Conservation (phyloP, 2,113 vertebrate species). For the Glareola pratincola region DNA sequence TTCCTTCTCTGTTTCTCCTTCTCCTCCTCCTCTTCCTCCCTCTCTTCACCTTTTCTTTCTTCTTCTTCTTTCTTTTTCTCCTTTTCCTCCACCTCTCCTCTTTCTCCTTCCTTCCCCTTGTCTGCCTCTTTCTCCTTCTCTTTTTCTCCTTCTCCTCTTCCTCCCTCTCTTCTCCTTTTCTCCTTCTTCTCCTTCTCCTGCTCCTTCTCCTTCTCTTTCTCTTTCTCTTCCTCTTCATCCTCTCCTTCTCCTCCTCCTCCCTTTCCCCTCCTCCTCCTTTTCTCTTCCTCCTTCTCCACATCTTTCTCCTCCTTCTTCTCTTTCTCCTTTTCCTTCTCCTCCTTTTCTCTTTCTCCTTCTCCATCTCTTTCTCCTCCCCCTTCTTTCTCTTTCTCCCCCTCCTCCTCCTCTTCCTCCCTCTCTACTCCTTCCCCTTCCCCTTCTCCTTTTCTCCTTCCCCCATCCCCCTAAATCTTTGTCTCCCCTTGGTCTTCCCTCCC, state of each 20-base stretch:
- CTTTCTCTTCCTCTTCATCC: not conserved
- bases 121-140: too few species aligned
- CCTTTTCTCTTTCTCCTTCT: not conserved
- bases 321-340: not conserved
- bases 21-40: accelerated
- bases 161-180: not conserved
- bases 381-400: too few species aligned
- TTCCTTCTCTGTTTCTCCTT: too few species aligned
- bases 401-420: too few species aligned
- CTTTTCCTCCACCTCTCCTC: too few species aligned
- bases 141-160: too few species aligned
- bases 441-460: accelerated
- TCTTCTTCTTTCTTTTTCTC: too few species aligned
- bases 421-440: too few species aligned
- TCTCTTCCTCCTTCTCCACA: not conserved
- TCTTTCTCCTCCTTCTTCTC: not conserved
- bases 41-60: too few species aligned
- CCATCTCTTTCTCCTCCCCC: too few species aligned
- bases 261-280: too few species aligned
- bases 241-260: not conserved
- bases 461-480: not conserved
- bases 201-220: not conserved
- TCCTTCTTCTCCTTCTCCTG: too few species aligned
- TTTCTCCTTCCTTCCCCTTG: not conserved
- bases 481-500: not conserved